Conservation (phyloP, 2,797 vertebrate genomes). For the Amphiprion clarkii region DNA sequence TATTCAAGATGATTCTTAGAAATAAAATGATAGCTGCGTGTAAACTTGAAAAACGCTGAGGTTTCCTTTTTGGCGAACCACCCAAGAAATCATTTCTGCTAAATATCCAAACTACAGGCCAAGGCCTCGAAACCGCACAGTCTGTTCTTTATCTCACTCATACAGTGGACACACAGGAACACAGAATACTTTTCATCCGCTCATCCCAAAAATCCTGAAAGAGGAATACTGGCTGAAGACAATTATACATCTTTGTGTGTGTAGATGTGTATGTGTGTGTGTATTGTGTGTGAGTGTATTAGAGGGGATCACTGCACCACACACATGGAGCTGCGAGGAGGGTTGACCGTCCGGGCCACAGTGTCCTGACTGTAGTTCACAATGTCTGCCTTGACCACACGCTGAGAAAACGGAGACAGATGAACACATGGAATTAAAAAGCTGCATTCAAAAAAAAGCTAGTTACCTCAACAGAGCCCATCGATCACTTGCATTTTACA, state of each 20-base stretch:
- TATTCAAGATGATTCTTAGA: constrained; percentile 37
- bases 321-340: constrained; percentile 98
- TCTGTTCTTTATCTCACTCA: constrained; percentile 57
- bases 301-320: constrained; percentile 89
- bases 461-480: background rate
- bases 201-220: constrained; percentile 31
- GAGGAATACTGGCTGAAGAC: constrained; percentile 76
- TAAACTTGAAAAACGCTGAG: constrained; percentile 54
- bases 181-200: constrained; percentile 36
- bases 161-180: constrained; percentile 54
- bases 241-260: constrained; percentile 39
- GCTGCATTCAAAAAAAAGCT: background rate
- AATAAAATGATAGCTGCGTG: constrained; percentile 68
- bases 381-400: constrained; percentile 98
- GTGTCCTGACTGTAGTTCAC: constrained; percentile 99
- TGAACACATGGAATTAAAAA: constrained; percentile 4
- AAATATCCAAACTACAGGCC: constrained; percentile 59
- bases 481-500: background rate
- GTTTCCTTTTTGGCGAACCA: constrained; percentile 56
- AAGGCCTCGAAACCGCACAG: constrained; percentile 52
- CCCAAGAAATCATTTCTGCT: constrained; percentile 41
- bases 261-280: background rate
- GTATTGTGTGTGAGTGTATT: constrained; percentile 20
- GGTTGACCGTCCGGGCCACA: constrained; percentile 89
- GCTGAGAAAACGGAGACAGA: constrained; percentile 78